These are phyloP conservation scores for Lates calcarifer DNA, from an alignment of 2,113 vertebrate species.

Conservation along the genomic window DNA sequence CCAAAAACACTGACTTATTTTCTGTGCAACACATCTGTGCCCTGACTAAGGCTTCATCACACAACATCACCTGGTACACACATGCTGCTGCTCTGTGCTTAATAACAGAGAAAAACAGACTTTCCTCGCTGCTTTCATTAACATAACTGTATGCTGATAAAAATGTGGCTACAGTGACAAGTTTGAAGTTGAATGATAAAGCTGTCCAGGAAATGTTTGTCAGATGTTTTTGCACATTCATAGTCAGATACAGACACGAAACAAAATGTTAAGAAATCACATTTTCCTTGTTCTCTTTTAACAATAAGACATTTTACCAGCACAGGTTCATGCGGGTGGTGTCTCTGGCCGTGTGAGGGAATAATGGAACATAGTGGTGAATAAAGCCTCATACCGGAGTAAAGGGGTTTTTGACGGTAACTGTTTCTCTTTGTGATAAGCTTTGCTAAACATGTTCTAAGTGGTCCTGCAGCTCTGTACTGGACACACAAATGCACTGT, in stretches of 20 bases:
- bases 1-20: background rate
- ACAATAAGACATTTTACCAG: background rate
- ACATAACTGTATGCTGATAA: background rate
- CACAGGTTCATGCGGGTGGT: no score
- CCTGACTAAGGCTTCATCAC: conserved; percentile 40
- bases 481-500: background rate
- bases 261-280: background rate
- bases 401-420: background rate
- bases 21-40: conserved; percentile 58
- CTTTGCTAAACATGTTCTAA: background rate
- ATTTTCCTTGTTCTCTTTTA: background rate
- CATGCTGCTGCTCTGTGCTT: conserved; percentile 28
- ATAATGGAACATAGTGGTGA: background rate
- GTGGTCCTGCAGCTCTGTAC: background rate
- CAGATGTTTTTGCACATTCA: no score
- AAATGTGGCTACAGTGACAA: background rate
- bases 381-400: background rate
- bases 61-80: conserved; percentile 60
- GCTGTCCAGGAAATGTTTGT: background rate
- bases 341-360: background rate
- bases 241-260: background rate
- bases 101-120: conserved; percentile 9
- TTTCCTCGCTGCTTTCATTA: background rate
- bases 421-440: background rate
- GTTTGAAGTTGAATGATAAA: no score